Evolutionary conservation across 2,888 invertebrate species (phyloP).

Genomic region (Flexamia atlantica): DNA sequence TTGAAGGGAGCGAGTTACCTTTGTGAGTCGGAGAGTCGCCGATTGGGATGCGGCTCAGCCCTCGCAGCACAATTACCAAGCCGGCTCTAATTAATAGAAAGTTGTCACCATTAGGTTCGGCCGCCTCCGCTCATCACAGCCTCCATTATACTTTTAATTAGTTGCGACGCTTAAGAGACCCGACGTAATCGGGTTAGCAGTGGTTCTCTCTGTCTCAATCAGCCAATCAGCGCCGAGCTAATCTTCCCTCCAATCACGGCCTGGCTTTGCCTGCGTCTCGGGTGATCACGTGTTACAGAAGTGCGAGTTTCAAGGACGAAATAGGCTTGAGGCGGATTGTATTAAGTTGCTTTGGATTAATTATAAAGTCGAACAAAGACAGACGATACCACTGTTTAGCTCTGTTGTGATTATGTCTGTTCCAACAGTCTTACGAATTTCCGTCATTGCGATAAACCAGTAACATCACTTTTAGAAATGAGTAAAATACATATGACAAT

Average conservation of each 20-base stretch:
- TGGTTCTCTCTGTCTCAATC: conserved; percentile 38
- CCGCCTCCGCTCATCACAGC: conserved; percentile 50
- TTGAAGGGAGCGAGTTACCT: conserved; percentile 51
- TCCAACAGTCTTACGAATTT: too few relatives aligned
- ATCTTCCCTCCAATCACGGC: conserved; percentile 25
- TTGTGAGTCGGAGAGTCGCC: conserved; percentile 50
- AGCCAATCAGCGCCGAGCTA: conserved; percentile 34
- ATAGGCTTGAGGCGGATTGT: neutral
- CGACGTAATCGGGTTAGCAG: conserved; percentile 31
- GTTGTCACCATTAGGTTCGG: conserved; percentile 57
- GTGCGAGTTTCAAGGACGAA: neutral
- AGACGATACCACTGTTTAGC: too few relatives aligned
- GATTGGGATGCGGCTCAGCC: conserved; percentile 43
- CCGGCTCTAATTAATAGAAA: conserved; percentile 61
- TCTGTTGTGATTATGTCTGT: too few relatives aligned
- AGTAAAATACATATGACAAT: too few relatives aligned
- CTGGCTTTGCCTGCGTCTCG: neutral
- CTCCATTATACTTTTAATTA: conserved; percentile 64
- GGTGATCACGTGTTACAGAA: neutral
- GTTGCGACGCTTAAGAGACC: conserved; percentile 59
- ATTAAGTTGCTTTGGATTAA: neutral
- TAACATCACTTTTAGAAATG: too few relatives aligned
- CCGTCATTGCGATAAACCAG: too few relatives aligned
- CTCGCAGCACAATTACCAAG: conserved; percentile 32
- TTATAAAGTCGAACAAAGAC: too few relatives aligned